phyloP scores from a whole-genome alignment of 2,888 invertebrate genomes.

The Chrysina gloriosa region DNA sequence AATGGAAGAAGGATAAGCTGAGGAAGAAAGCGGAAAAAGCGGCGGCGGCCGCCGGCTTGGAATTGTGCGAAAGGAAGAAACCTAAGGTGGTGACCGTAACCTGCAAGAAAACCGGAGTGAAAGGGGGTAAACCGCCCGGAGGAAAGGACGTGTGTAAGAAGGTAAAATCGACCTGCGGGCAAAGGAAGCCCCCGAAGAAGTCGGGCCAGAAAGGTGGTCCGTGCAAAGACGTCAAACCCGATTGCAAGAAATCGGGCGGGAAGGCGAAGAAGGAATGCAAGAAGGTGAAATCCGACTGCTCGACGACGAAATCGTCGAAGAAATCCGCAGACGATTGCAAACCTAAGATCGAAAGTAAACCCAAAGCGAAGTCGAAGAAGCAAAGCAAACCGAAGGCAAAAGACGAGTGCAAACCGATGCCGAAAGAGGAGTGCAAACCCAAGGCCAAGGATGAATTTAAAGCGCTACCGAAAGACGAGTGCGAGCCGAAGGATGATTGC shows the following conservation, averaged over 20 bases:
- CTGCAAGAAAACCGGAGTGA: constrained; percentile 22
- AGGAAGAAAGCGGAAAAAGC: constrained; percentile 56
- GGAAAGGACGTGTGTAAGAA: background rate
- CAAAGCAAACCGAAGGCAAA: constrained; percentile 1
- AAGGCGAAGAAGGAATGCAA: background rate
- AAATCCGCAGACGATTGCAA: background rate
- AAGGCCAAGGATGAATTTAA: too few species aligned
- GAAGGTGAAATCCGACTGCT: background rate
- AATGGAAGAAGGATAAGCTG: constrained; percentile 55
- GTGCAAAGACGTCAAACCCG: background rate
- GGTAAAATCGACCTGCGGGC: background rate
- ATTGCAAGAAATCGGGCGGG: background rate
- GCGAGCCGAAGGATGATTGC: constrained; percentile 3
- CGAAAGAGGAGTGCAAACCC: background rate
- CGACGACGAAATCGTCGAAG: background rate
- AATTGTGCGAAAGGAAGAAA: constrained; percentile 51
- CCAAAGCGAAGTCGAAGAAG: too few species aligned
- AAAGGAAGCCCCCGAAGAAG: background rate
- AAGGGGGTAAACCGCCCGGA: background rate
- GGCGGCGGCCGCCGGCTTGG: constrained; percentile 57
- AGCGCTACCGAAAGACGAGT: too few species aligned
- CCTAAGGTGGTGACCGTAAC: constrained; percentile 8
- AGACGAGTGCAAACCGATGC: background rate
- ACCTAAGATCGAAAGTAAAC: too few species aligned
- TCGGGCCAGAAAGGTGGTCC: background rate